Conservation (phyloP, 2,888 invertebrate genomes). For the Pammene fasciana region DNA sequence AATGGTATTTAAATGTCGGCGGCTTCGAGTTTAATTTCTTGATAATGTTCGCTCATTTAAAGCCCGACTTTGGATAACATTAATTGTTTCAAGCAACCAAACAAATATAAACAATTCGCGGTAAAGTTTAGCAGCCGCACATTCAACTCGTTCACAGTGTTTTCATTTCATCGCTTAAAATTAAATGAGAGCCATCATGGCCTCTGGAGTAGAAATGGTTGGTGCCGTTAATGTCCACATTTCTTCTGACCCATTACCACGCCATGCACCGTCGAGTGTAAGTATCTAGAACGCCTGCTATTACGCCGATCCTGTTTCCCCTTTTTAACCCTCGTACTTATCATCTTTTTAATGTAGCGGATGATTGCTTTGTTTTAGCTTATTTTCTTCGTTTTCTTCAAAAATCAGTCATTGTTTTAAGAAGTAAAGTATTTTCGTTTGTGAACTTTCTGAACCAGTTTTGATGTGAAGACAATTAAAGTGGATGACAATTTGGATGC, state of each 20-base stretch:
- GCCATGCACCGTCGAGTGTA: slow-evolving; percentile 38
- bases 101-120: slow-evolving; percentile 23
- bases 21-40: slow-evolving; percentile 9
- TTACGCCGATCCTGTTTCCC: slow-evolving; percentile 36
- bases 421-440: no score
- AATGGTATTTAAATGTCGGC: neutral
- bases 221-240: slow-evolving; percentile 35
- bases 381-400: slow-evolving; percentile 4
- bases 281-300: slow-evolving; percentile 26
- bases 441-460: no score
- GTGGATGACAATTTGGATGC: no score
- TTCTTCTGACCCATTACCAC: slow-evolving; percentile 41
- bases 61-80: slow-evolving; percentile 1
- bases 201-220: slow-evolving; percentile 27
- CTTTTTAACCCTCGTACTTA: slow-evolving; percentile 25
- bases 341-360: slow-evolving; percentile 34
- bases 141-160: slow-evolving; percentile 21
- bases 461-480: no score
- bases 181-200: slow-evolving; percentile 30
- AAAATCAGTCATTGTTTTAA: neutral
- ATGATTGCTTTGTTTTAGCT: slow-evolving; percentile 27
- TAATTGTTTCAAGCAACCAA: slow-evolving; percentile 18
- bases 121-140: slow-evolving; percentile 5
- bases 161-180: slow-evolving; percentile 33
- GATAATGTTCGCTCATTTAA: slow-evolving; percentile 5